Base-by-base conservation (phyloP, 2,888 invertebrate genomes). In the Omphaloscelis lunosa region DNA sequence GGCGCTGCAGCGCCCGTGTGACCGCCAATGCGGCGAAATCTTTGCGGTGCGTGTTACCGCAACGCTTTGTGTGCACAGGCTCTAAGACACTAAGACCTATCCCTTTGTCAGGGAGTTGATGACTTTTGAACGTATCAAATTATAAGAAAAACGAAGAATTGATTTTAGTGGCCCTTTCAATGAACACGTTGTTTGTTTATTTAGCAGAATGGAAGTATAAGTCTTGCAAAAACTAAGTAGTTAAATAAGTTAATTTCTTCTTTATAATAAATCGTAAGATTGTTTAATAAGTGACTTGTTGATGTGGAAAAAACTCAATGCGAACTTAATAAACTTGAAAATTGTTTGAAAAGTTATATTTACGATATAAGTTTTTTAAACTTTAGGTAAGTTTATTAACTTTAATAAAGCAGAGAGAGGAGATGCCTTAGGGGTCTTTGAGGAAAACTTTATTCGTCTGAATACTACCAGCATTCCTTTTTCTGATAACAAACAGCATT, bases 231-330 rank as follows among this genome's bases (percentile, higher is more conserved):
- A 72, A 53, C 8, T 7, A 17, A 29, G 59, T 27, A 1, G 58
- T 17, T 29, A 17, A 4, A 4, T 9, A 34, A 61, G 58, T 29
- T 66, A 41, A 79, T 62, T 29, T 79, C 15, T 71, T 61, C 45
- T 56, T 56, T 39, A 17, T 34, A 45, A 72, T 79, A 65, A 65
- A 59, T 73, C 39, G 66, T 39, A 6, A 34, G 29, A 80, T 39
- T 48, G 20, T 68, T 81, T 51, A 17, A 53, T 23, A 75, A 61
- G 45, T n/a, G n/a, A 65, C 20, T 75, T 68, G 23, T 34, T 74
- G 27, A 23, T 41, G 48, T 27, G 27, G 15, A 45, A 74, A 29
- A 51, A n/a, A n/a, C 53, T 63, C 11, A 27, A 41, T 27, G 23
- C 6, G n/a, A 59, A 69, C 45, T 59, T 80, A 58, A 53, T 69